phyloP scores from a whole-genome alignment of 2,797 vertebrate species.

The Sylvilagus floridanus region DNA sequence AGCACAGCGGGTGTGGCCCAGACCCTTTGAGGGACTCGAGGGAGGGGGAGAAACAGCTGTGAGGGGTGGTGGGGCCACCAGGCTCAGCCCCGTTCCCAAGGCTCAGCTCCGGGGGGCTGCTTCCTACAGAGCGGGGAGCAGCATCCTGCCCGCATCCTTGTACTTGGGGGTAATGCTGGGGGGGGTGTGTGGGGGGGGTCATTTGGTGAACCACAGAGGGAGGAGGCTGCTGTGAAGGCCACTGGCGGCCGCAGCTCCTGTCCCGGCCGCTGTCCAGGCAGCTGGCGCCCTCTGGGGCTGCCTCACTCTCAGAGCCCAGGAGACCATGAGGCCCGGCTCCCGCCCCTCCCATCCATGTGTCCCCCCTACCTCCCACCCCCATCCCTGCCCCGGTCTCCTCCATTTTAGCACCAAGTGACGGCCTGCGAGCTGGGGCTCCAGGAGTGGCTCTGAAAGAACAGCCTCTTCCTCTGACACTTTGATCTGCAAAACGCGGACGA shows the following conservation, averaged over 20 bases:
- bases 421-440: too few relatives aligned
- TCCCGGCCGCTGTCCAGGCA: background rate
- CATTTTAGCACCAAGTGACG: background rate
- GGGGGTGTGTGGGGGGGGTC: too few relatives aligned
- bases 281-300: background rate
- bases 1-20: background rate
- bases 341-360: accelerated
- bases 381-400: too few relatives aligned
- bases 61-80: too few relatives aligned
- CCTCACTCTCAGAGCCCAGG: background rate
- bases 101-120: background rate
- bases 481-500: background rate
- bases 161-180: background rate
- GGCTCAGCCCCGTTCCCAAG: background rate
- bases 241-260: background rate
- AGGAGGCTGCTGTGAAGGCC: background rate
- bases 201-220: too few relatives aligned
- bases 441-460: too few relatives aligned
- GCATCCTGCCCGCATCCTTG: background rate
- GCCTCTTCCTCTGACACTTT: background rate
- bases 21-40: background rate
- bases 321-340: background rate
- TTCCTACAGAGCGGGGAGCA: too few relatives aligned
- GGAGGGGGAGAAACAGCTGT: background rate
- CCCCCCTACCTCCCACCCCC: accelerated